Conservation (phyloP, 2,888 invertebrate genomes). For the Rotaria sp. region DNA sequence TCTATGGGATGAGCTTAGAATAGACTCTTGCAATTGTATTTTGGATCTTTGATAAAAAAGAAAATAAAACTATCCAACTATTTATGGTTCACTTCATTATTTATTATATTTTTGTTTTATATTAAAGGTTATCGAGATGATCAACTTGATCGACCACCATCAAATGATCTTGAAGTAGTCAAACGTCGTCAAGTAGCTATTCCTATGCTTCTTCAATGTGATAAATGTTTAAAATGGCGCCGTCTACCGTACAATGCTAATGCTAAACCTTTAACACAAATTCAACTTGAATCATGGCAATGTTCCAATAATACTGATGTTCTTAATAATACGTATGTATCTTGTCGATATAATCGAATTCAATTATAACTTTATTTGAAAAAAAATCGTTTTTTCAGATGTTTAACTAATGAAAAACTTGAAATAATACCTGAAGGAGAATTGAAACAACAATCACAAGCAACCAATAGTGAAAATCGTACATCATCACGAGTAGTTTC, state of each 20-base stretch:
- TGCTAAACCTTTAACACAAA: neutral
- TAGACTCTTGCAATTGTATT: too few species aligned
- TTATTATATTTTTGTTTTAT: neutral
- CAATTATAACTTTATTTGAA: neutral
- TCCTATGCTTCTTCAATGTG: constrained; percentile 55
- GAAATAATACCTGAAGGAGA: neutral
- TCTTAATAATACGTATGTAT: neutral
- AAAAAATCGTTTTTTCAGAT: neutral
- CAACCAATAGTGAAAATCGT: neutral
- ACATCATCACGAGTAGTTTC: neutral
- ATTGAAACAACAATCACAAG: neutral
- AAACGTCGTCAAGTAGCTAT: constrained; percentile 54
- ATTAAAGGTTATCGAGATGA: constrained; percentile 50
- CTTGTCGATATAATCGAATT: neutral
- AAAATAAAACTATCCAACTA: too few species aligned
- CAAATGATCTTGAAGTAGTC: constrained; percentile 51
- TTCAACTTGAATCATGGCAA: constrained; percentile 28
- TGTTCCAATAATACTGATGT: constrained; percentile 38
- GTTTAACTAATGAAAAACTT: neutral
- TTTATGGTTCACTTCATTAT: too few species aligned
- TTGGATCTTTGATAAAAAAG: too few species aligned
- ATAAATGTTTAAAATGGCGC: constrained; percentile 57
- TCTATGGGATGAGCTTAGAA: too few species aligned
- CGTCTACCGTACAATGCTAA: constrained; percentile 16
- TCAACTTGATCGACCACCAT: constrained; percentile 53